Conservation (phyloP, 1,140 invertebrate species). For the Camponotus vicinus region DNA sequence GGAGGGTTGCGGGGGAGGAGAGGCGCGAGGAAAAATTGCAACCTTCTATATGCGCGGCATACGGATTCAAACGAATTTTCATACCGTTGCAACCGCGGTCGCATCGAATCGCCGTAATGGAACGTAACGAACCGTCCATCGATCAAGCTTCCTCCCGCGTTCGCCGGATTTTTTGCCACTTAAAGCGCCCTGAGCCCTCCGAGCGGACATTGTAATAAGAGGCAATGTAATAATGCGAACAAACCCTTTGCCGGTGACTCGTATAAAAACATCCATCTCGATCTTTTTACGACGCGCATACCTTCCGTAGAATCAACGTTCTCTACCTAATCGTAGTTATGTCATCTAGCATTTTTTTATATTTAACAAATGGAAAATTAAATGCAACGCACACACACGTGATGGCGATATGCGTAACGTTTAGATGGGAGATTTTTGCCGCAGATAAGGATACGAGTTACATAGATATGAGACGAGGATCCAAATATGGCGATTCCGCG, state of each 20-base stretch:
- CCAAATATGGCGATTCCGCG: constrained; percentile 28
- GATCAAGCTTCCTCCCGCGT: constrained; percentile 46
- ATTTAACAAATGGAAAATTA: background rate
- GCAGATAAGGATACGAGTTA: background rate
- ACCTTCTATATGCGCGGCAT: constrained; percentile 11
- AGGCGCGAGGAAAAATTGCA: constrained; percentile 23
- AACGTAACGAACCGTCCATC: constrained; percentile 62
- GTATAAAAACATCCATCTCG: constrained; percentile 29
- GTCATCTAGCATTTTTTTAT: background rate
- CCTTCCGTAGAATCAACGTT: constrained; percentile 6
- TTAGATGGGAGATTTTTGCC: background rate
- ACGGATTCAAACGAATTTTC: constrained; percentile 48
- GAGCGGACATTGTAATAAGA: constrained; percentile 40
- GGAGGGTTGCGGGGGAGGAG: background rate
- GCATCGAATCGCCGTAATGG: constrained; percentile 42
- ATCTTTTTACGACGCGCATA: constrained; percentile 31
- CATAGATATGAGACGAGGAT: background rate
- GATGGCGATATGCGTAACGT: background rate
- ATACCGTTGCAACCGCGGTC: constrained; percentile 31
- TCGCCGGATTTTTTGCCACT: constrained; percentile 57
- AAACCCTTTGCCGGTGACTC: constrained; percentile 17
- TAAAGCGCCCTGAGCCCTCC: constrained; percentile 23
- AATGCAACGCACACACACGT: background rate
- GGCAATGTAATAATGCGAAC: constrained; percentile 45
- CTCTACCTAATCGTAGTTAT: background rate